phyloP scores from a whole-genome alignment of 2,888 invertebrate species.

The Helobdella robusta region DNA sequence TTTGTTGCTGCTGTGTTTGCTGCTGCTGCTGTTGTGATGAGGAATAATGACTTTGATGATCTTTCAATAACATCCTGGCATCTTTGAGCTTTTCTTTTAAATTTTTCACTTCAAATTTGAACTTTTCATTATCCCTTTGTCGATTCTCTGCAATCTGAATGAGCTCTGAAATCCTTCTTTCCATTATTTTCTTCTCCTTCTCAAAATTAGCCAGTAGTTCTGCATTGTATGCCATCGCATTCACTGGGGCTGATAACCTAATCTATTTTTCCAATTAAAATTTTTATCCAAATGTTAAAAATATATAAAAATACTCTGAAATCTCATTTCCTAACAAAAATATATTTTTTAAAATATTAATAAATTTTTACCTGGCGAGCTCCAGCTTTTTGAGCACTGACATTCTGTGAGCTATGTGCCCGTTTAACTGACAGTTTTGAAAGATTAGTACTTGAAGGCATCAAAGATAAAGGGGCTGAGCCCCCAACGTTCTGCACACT shows the following conservation, averaged over 20 bases:
- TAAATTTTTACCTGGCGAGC: not conserved
- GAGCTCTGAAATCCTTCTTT: constrained; percentile 50
- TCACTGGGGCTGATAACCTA: constrained; percentile 40
- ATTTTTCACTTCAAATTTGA: constrained; percentile 50
- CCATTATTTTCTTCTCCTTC: constrained; percentile 48
- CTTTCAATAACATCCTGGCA: constrained; percentile 14
- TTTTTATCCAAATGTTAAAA: not conserved
- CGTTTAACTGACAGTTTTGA: constrained; percentile 41
- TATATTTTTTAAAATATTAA: not conserved
- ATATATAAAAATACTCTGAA: not conserved
- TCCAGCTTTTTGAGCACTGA: constrained; percentile 36
- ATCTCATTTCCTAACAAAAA: not conserved
- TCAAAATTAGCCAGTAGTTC: constrained; percentile 49
- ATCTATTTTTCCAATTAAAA: constrained; percentile 29
- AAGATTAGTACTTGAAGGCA: constrained; percentile 30
- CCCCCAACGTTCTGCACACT: constrained; percentile 44
- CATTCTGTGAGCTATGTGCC: constrained; percentile 47
- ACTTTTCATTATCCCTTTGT: constrained; percentile 51
- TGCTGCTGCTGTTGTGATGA: constrained; percentile 12
- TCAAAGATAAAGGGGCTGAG: constrained; percentile 29
- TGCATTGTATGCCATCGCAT: constrained; percentile 48
- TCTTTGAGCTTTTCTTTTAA: constrained; percentile 42
- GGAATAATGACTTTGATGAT: too few species aligned
- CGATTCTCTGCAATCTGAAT: constrained; percentile 48
- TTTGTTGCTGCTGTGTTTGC: not conserved